Evolutionary conservation across 1,140 invertebrate species (phyloP).

Genomic region (Trachelipus rathkii): DNA sequence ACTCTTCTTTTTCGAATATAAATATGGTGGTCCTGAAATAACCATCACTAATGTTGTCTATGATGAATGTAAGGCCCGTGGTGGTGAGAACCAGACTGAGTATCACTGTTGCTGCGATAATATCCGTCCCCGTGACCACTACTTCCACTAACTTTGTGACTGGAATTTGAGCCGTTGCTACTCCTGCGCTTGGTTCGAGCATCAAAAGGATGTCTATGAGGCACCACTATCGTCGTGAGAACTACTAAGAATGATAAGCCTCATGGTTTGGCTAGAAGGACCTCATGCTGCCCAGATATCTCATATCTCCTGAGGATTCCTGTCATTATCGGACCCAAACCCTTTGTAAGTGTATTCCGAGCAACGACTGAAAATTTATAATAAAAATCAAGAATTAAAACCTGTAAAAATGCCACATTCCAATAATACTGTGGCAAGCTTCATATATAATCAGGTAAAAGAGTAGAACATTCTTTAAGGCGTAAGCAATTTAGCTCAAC

Average conservation of each 20-base stretch:
- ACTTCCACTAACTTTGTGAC: constrained; percentile 25
- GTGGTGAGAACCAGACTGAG: constrained; percentile 29
- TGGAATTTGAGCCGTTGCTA: constrained; percentile 34
- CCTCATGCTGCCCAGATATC: not conserved
- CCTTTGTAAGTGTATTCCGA: not conserved
- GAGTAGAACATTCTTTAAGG: too few species aligned
- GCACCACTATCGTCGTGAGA: not conserved
- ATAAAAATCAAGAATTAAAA: not conserved
- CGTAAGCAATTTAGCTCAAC: too few species aligned
- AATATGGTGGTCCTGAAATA: constrained; percentile 32
- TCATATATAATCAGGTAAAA: not conserved
- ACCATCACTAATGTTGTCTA: not conserved
- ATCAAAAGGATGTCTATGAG: constrained; percentile 14
- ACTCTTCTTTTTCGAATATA: constrained; percentile 20
- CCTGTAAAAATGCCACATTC: not conserved
- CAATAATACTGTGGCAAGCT: too few species aligned
- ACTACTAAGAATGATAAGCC: not conserved
- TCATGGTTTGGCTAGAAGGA: not conserved
- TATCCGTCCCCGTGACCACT: constrained; percentile 30
- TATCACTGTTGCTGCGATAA: constrained; percentile 1
- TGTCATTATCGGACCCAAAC: not conserved
- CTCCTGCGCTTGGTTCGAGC: constrained; percentile 34
- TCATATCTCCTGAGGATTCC: not conserved
- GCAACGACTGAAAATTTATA: not conserved
- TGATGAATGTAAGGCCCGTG: constrained; percentile 28